These are phyloP conservation scores for Agelastica alni DNA, from an alignment of 2,888 invertebrate species.

Conservation along the genomic window DNA sequence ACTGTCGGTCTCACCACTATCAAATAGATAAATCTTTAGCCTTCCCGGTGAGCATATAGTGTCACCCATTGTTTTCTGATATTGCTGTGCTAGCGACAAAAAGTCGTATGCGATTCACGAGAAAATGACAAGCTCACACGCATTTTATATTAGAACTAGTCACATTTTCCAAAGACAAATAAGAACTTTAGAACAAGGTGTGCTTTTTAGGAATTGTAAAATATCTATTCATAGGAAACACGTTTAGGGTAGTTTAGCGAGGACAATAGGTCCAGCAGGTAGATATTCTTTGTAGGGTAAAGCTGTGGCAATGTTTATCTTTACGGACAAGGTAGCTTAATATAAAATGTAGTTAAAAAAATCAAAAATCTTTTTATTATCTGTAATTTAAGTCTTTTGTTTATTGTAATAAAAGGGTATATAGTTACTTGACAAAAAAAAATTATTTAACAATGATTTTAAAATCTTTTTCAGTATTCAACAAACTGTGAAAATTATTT, in stretches of 20 bases:
- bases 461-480: too few relatives aligned
- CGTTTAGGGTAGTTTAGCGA: background rate
- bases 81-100: background rate
- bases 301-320: background rate
- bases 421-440: too few relatives aligned
- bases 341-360: too few relatives aligned
- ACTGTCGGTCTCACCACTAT: constrained; percentile 20
- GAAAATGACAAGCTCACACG: background rate
- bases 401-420: too few relatives aligned
- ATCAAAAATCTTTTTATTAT: too few relatives aligned
- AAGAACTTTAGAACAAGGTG: background rate
- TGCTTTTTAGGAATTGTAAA: background rate
- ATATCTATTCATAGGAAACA: background rate
- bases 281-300: background rate
- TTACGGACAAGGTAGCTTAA: too few relatives aligned
- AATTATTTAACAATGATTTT: too few relatives aligned
- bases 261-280: constrained; percentile 1
- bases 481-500: too few relatives aligned
- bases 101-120: background rate
- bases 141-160: background rate
- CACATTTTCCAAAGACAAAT: background rate
- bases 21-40: constrained; percentile 17
- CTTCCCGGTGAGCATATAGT: constrained; percentile 9
- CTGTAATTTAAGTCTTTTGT: too few relatives aligned
- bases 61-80: constrained; percentile 17